Evolutionary conservation across 2,888 invertebrate species (phyloP).

Genomic region (Callyntrura sp.): DNA sequence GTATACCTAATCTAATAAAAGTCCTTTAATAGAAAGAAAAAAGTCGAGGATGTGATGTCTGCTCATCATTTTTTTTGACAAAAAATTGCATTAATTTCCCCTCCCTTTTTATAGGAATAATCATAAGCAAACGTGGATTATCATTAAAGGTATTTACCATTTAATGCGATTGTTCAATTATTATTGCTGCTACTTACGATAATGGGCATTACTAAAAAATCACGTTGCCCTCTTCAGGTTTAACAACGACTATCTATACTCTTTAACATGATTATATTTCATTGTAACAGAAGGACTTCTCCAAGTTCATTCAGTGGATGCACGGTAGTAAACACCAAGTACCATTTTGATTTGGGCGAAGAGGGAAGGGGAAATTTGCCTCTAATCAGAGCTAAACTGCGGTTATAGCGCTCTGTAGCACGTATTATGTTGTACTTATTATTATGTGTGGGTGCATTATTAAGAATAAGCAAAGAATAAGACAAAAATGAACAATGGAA

Average conservation of each 20-base stretch:
- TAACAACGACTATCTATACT: neutral
- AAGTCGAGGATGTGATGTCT: neutral
- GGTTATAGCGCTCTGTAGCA: too few species aligned
- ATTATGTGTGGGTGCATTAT: neutral
- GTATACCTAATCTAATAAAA: conserved; percentile 27
- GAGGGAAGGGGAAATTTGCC: conserved; percentile 54
- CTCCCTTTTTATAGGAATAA: neutral
- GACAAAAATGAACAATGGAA: neutral
- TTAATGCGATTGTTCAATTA: neutral
- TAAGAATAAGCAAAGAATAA: neutral
- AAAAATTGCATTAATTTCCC: conserved; percentile 5
- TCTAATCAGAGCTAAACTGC: conserved; percentile 69
- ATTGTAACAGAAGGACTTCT: neutral
- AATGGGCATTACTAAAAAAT: conserved; percentile 30
- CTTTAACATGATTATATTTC: neutral
- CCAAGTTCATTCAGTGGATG: neutral
- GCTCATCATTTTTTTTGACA: conserved; percentile 37
- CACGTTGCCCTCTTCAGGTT: neutral
- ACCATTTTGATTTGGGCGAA: neutral
- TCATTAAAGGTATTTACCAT: conserved; percentile 6
- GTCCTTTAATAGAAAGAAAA: conserved; percentile 12
- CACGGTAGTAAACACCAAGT: neutral
- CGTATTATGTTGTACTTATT: neutral
- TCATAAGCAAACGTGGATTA: neutral
- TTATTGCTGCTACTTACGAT: conserved; percentile 32